Evolutionary conservation across 2,113 vertebrate genomes (phyloP).

Genomic region (Ammodramus savannarum): DNA sequence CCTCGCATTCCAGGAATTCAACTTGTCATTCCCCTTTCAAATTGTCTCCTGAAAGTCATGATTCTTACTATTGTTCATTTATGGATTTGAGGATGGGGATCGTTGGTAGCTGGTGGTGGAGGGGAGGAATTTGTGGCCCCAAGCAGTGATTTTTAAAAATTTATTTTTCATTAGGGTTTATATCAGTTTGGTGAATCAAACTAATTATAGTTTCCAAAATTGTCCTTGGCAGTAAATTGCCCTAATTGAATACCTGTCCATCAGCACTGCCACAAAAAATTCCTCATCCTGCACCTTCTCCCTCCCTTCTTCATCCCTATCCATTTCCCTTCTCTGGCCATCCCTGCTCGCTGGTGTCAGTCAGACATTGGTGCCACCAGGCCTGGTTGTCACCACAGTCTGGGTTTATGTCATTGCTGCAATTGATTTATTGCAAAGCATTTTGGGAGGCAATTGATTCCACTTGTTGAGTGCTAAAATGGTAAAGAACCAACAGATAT

Average conservation of each 20-base stretch:
- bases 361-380: not conserved
- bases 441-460: not conserved
- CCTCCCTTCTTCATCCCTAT: not conserved
- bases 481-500: not conserved
- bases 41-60: not conserved
- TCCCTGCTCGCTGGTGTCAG: not conserved
- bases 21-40: not conserved
- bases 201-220: not conserved
- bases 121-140: not conserved
- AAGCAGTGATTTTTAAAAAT: not conserved
- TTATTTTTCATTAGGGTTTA: not conserved
- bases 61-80: not conserved
- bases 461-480: not conserved
- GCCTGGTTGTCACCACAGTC: not conserved
- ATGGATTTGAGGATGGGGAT: not conserved
- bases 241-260: not conserved
- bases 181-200: not conserved
- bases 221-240: not conserved
- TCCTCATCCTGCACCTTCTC: not conserved
- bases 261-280: not conserved
- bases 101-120: fast-evolving
- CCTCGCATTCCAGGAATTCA: not conserved
- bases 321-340: not conserved
- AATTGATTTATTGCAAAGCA: not conserved
- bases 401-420: not conserved